Conservation (phyloP, 2,888 invertebrate species). For the Eledona agricola region DNA sequence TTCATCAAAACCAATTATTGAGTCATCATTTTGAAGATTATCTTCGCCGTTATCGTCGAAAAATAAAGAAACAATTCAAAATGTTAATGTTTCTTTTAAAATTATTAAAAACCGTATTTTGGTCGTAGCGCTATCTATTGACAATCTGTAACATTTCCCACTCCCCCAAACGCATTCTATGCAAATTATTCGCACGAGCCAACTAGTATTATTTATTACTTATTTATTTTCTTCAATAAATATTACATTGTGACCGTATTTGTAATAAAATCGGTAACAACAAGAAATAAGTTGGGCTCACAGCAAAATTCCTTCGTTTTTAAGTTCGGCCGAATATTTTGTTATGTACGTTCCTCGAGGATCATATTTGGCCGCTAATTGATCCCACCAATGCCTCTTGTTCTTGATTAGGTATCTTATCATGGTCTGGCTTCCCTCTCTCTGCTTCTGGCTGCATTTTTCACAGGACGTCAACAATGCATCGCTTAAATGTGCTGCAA, state of each 20-base stretch:
- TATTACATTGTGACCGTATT: conserved; percentile 20
- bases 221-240: too few species aligned
- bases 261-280: background rate
- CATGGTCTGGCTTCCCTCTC: conserved; percentile 69
- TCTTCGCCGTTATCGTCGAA: too few species aligned
- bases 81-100: too few species aligned
- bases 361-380: conserved; percentile 74
- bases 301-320: conserved; percentile 39
- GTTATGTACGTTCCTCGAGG: conserved; percentile 70
- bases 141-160: too few species aligned
- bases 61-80: too few species aligned
- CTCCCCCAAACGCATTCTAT: too few species aligned
- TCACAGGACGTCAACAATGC: conserved; percentile 60
- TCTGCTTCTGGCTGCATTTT: conserved; percentile 75
- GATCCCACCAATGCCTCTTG: conserved; percentile 70
- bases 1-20: too few species aligned
- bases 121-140: too few species aligned
- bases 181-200: too few species aligned
- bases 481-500: conserved; percentile 6
- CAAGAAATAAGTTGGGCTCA: conserved; percentile 37
- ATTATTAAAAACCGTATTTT: too few species aligned
- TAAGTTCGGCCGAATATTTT: conserved; percentile 67
- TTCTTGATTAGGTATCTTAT: conserved; percentile 72
- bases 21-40: too few species aligned
- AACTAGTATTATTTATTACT: too few species aligned